Evolutionary conservation across 2,888 invertebrate genomes (phyloP).

Genomic region (Abrostola tripartita): DNA sequence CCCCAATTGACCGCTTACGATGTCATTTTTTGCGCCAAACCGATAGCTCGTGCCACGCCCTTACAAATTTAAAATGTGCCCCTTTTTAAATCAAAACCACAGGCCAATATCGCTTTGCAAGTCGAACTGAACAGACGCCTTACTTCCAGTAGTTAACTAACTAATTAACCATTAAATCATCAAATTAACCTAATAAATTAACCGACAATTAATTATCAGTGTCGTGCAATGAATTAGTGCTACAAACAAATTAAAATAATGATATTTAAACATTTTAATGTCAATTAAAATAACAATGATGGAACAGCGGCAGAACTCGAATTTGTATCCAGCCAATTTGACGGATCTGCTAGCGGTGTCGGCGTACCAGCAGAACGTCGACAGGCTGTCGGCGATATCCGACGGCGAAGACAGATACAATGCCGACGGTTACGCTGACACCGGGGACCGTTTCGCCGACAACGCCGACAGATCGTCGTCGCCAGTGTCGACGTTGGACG

Average conservation of each 20-base stretch:
- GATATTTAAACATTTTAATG: slow-evolving; percentile 48
- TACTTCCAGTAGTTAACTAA: slow-evolving; percentile 38
- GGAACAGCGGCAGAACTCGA: slow-evolving; percentile 74
- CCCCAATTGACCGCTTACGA: slow-evolving; percentile 81
- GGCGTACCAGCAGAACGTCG: slow-evolving; percentile 77
- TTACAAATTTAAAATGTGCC: slow-evolving; percentile 74
- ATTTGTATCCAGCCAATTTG: slow-evolving; percentile 75
- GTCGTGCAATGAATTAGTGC: slow-evolving; percentile 47
- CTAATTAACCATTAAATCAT: slow-evolving; percentile 27
- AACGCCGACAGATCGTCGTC: slow-evolving; percentile 72
- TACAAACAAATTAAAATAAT: slow-evolving; percentile 29
- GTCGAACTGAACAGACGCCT: slow-evolving; percentile 68
- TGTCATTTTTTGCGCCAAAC: slow-evolving; percentile 85
- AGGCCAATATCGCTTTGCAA: slow-evolving; percentile 65
- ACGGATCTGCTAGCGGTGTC: slow-evolving; percentile 76
- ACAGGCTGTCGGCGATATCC: slow-evolving; percentile 65
- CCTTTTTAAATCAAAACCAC: slow-evolving; percentile 80
- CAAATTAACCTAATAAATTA: slow-evolving; percentile 63
- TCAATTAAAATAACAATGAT: slow-evolving; percentile 69
- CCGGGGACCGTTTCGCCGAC: slow-evolving; percentile 62
- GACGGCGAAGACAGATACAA: slow-evolving; percentile 72
- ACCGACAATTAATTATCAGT: slow-evolving; percentile 32
- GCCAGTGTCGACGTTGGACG: slow-evolving; percentile 78
- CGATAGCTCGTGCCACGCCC: slow-evolving; percentile 83
- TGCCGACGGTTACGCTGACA: slow-evolving; percentile 64